Evolutionary conservation across 2,888 invertebrate species (phyloP).

Genomic region (Hemithea aestivaria): DNA sequence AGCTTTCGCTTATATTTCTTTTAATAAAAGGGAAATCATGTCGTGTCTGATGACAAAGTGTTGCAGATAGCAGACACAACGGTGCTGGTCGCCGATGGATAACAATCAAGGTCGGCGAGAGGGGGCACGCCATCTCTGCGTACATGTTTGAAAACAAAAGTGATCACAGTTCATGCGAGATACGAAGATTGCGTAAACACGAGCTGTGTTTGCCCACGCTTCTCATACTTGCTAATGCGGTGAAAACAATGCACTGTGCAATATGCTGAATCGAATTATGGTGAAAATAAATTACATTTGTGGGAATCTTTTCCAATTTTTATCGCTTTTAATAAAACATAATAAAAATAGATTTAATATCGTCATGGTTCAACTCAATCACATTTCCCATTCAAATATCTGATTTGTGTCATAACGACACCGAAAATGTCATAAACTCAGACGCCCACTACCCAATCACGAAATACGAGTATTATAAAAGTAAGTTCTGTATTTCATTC

Average conservation of each 20-base stretch:
- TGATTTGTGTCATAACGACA: conserved; percentile 4
- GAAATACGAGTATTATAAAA: not conserved
- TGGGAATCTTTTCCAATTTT: too few species aligned
- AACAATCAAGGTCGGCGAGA: conserved; percentile 55
- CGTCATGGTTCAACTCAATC: too few species aligned
- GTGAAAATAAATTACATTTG: too few species aligned
- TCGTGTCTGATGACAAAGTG: conserved; percentile 19
- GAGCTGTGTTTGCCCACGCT: conserved; percentile 19
- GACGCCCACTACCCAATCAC: conserved; percentile 8
- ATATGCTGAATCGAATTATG: too few species aligned
- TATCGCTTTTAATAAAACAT: too few species aligned
- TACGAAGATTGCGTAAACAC: conserved; percentile 44
- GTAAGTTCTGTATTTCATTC: too few species aligned
- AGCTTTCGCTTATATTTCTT: conserved; percentile 61
- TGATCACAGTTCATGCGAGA: conserved; percentile 52
- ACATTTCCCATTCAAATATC: not conserved
- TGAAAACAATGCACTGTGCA: conserved; percentile 13
- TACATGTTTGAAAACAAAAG: conserved; percentile 65
- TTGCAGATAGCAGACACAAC: conserved; percentile 54
- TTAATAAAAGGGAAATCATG: conserved; percentile 66
- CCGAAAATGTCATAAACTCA: conserved; percentile 6
- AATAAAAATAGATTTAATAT: too few species aligned
- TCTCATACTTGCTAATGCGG: conserved; percentile 15
- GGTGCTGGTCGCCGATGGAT: conserved; percentile 48
- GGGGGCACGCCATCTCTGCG: conserved; percentile 36